Evolutionary conservation across 2,113 vertebrate species (phyloP).

Genomic region (Strigops habroptila): DNA sequence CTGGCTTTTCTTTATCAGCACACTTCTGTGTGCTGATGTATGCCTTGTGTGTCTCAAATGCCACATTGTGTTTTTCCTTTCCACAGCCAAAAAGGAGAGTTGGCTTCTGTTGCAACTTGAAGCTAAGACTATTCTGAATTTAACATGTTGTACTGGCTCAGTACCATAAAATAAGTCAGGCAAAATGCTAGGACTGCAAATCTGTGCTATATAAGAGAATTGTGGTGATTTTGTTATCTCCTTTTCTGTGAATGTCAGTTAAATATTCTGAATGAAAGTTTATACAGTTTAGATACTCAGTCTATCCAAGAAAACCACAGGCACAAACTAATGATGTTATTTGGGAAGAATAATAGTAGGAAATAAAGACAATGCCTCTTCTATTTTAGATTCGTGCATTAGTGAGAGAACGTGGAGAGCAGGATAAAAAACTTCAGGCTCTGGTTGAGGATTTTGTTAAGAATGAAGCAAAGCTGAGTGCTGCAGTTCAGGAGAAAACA

Average conservation of each 20-base stretch:
- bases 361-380: background rate
- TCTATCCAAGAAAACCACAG: background rate
- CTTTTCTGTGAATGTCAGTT: background rate
- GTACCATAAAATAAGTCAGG: background rate
- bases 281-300: background rate
- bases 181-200: background rate
- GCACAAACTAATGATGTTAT: background rate
- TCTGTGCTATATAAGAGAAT: background rate
- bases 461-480: slow-evolving; percentile 82
- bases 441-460: slow-evolving; percentile 86
- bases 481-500: slow-evolving; percentile 84
- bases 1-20: background rate
- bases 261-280: background rate
- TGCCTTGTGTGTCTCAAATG: background rate
- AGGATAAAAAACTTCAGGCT: slow-evolving; percentile 78
- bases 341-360: background rate
- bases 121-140: background rate
- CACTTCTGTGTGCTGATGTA: background rate
- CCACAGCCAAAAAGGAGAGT: background rate
- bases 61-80: rapidly evolving
- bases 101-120: background rate
- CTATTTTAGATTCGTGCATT: slow-evolving; percentile 82
- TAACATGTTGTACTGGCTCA: background rate
- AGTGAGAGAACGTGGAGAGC: slow-evolving; percentile 85
- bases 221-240: background rate